Evolutionary conservation across 2,888 invertebrate species (phyloP).

Genomic region (Aelia acuminata): DNA sequence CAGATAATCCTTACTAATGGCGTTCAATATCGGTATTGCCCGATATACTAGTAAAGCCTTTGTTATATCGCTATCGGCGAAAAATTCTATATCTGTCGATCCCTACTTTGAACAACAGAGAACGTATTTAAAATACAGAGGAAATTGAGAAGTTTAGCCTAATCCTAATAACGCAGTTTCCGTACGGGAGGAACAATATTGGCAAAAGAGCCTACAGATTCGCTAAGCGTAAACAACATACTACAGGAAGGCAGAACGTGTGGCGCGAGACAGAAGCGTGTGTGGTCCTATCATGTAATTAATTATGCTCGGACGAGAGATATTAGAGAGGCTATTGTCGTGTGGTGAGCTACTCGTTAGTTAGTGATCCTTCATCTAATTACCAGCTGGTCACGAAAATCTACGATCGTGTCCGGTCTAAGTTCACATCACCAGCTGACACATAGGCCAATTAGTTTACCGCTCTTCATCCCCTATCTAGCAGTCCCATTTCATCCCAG

Average conservation of each 20-base stretch:
- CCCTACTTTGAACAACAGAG: background rate
- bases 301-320: conserved; percentile 58
- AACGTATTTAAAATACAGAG: background rate
- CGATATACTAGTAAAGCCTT: too few species aligned
- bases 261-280: conserved; percentile 53
- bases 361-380: conserved; percentile 54
- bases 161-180: background rate
- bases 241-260: conserved; percentile 6
- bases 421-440: conserved; percentile 51
- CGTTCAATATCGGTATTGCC: too few species aligned
- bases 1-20: too few species aligned
- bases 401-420: conserved; percentile 57
- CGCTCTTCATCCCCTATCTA: conserved; percentile 32
- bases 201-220: background rate
- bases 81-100: too few species aligned
- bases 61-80: too few species aligned
- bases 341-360: conserved; percentile 57
- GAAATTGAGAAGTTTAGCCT: too few species aligned
- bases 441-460: conserved; percentile 55
- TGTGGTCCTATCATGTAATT: conserved; percentile 59
- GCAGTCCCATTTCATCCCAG: conserved; percentile 1
- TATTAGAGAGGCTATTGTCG: conserved; percentile 58
- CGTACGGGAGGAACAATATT: background rate
- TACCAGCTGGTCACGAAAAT: conserved; percentile 57
- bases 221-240: background rate